phyloP scores from a whole-genome alignment of 1,140 invertebrate species.

The Thaumetopoea pityocampa region DNA sequence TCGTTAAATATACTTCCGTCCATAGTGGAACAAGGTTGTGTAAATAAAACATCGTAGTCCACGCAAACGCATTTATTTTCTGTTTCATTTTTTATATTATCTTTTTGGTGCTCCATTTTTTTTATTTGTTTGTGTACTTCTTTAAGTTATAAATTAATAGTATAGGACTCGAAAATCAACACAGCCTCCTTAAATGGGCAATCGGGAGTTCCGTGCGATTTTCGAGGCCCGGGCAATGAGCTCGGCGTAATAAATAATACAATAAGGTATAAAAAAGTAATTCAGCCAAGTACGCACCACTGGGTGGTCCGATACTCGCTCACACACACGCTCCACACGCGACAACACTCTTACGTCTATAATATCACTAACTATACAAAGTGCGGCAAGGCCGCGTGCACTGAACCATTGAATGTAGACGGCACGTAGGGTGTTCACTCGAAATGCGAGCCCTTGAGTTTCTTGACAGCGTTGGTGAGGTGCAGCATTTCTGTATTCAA shows the following conservation, averaged over 20 bases:
- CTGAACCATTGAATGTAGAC: conserved; percentile 42
- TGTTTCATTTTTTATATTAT: conserved; percentile 60
- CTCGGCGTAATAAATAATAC: conserved; percentile 72
- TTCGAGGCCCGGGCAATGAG: conserved; percentile 64
- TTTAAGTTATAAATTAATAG: conserved; percentile 71
- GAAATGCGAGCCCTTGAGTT: conserved; percentile 81
- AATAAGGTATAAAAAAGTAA: conserved; percentile 68
- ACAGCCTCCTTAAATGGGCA: conserved; percentile 63
- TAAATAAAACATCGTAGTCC: conserved; percentile 53
- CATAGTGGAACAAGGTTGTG: neutral
- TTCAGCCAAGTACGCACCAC: conserved; percentile 66
- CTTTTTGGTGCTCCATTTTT: conserved; percentile 74
- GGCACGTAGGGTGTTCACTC: conserved; percentile 48
- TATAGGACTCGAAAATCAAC: conserved; percentile 45
- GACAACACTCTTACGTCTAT: conserved; percentile 62
- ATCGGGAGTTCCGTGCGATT: conserved; percentile 48
- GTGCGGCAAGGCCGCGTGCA: conserved; percentile 53
- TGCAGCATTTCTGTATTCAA: conserved; percentile 90
- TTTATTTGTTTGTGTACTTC: conserved; percentile 57
- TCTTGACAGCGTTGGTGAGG: conserved; percentile 88
- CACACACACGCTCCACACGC: conserved; percentile 50
- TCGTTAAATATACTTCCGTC: no score
- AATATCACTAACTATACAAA: conserved; percentile 74
- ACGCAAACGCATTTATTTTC: conserved; percentile 70
- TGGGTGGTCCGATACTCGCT: conserved; percentile 59